A percentile compares a stretch with the other conserved stretches of the same genome.
phyloP scores from a whole-genome alignment of 2,797 vertebrate genomes.

The Brachyalestes nurse region DNA sequence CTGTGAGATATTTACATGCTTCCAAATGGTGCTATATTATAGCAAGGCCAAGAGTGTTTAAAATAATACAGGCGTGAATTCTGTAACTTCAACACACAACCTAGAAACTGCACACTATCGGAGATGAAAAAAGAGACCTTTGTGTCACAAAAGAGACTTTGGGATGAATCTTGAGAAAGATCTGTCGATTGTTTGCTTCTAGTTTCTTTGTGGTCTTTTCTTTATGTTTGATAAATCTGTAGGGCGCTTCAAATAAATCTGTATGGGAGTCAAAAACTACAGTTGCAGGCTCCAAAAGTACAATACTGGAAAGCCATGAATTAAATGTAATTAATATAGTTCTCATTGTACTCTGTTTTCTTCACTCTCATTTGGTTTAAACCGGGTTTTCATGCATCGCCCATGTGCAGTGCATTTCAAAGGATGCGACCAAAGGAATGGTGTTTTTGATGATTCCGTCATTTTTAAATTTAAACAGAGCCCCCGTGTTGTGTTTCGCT shows the following conservation, averaged over 20 bases:
- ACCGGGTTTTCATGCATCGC: constrained; percentile 8
- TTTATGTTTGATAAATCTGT: neutral
- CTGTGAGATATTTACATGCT: too few relatives aligned
- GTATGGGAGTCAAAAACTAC: neutral
- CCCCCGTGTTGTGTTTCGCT: constrained; percentile 18
- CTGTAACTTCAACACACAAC: too few relatives aligned
- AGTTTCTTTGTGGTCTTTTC: neutral
- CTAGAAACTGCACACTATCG: too few relatives aligned
- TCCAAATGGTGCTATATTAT: too few relatives aligned
- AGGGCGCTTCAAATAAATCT: neutral
- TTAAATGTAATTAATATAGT: neutral
- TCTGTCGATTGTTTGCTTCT: neutral
- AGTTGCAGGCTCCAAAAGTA: neutral
- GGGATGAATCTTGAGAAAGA: too few relatives aligned
- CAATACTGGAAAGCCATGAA: neutral
- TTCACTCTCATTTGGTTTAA: neutral
- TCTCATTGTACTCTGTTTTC: neutral
- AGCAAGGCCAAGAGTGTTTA: too few relatives aligned
- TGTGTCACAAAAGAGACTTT: too few relatives aligned
- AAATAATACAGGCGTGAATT: too few relatives aligned
- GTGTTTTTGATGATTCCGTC: constrained; percentile 29
- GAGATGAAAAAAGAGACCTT: too few relatives aligned
- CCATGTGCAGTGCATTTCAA: constrained; percentile 28
- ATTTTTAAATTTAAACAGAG: constrained; percentile 34
- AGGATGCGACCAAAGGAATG: constrained; percentile 11